phyloP scores from a whole-genome alignment of 1,140 invertebrate genomes.

The Zaprionus davidi region DNA sequence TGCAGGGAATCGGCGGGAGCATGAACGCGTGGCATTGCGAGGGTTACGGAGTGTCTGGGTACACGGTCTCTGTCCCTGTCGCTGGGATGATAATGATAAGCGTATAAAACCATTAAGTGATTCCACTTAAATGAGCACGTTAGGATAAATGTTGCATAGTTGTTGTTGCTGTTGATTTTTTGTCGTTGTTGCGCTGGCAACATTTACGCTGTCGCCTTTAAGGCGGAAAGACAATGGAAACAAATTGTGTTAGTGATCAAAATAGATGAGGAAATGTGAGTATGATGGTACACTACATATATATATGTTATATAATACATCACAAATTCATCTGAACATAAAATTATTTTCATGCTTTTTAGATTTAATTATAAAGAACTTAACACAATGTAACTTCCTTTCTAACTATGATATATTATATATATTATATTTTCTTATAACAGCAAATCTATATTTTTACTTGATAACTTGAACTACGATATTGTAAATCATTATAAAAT shows the following conservation, averaged over 20 bases:
- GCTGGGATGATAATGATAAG: conserved; percentile 76
- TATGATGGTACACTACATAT: background rate
- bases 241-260: conserved; percentile 1
- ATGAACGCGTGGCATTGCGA: background rate
- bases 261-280: background rate
- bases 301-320: background rate
- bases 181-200: background rate
- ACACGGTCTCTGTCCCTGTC: background rate
- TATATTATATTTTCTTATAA: too few relatives aligned
- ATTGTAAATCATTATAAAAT: too few relatives aligned
- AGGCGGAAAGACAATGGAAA: conserved; percentile 11
- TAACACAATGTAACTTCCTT: too few relatives aligned
- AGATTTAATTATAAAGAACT: too few relatives aligned
- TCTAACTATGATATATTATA: too few relatives aligned
- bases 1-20: too few relatives aligned
- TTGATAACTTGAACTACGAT: fast-evolving
- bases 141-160: conserved; percentile 57
- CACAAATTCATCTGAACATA: background rate
- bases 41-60: background rate
- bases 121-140: conserved; percentile 80
- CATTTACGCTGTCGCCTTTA: conserved; percentile 15
- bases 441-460: too few relatives aligned
- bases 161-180: conserved; percentile 1
- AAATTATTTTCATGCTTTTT: background rate
- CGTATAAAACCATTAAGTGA: conserved; percentile 82